Evolutionary conservation across 92 coral and sea anemone species (phyloP).

Genomic region (Micromussa lordhowensis): DNA sequence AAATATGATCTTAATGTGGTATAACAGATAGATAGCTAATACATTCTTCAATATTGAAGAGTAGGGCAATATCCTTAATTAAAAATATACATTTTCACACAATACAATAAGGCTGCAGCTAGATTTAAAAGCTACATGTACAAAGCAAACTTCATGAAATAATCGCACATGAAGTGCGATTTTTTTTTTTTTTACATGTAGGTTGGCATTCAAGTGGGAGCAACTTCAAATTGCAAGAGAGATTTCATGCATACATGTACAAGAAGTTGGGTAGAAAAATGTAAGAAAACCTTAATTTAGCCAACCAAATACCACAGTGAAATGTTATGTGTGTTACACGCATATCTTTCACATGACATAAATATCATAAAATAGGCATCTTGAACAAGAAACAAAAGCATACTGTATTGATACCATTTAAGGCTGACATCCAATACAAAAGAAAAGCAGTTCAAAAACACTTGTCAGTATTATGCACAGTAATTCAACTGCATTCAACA

Average conservation of each 20-base stretch:
- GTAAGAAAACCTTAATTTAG: background rate
- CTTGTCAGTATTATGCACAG: background rate
- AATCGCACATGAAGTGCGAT: too few relatives aligned
- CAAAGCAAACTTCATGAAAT: background rate
- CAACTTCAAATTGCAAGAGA: background rate
- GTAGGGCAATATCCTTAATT: too few relatives aligned
- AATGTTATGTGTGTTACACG: background rate
- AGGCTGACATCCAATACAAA: background rate
- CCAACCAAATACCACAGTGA: background rate
- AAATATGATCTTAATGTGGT: too few relatives aligned
- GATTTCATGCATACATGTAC: background rate
- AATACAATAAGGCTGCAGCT: background rate
- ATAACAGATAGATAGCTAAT: too few relatives aligned
- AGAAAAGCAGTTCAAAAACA: background rate
- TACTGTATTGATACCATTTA: background rate
- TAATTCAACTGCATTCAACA: background rate
- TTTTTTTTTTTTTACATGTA: too few relatives aligned
- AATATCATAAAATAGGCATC: background rate
- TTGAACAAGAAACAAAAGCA: background rate
- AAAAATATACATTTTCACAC: too few relatives aligned
- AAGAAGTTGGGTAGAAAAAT: background rate
- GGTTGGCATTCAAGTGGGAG: background rate
- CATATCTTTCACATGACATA: too few relatives aligned
- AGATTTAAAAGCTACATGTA: background rate
- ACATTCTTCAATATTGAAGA: too few relatives aligned